Evolutionary conservation across 2,888 invertebrate species (phyloP), one percentile per base, ranked within the genome.

Genomic region (Herminia tarsipennalis): DNA sequence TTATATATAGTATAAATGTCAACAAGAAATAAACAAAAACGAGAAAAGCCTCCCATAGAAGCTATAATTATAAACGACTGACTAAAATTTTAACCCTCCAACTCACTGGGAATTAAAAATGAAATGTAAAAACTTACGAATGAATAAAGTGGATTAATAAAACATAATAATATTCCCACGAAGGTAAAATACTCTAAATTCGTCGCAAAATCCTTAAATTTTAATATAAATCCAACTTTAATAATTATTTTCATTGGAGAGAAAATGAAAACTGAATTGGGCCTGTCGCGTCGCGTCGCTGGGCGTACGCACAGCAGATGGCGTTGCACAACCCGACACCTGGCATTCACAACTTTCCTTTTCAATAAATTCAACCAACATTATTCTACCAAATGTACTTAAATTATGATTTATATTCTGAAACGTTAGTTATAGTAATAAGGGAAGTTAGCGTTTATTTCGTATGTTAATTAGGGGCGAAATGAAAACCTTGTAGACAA

Each of bases 281-380:
- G 39, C 48, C 56, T 18, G 5, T 22, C 10, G 27, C 13, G 28
- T 22, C 20, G 9, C 16, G 17, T 24, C 21, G n/a, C n/a, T n/a
- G 14, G 32, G 42, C 49, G 55, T 56, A 70, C 69, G 73, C 66
- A 70, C 70, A 68, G 62, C 78, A 78, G 76, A 67, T 77, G 76
- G 69, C 69, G 58, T 48, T 53, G 42, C 58, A 54, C n/a, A n/a
- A n/a, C n/a, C n/a, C n/a, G n/a, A n/a, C 83, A 82, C 81, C 81
- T 83, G 83, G 67, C 75, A 62, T 68, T 68, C 65, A 49, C 57
- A 78, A 83, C 79, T 83, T 83, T 83, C 79, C 81, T 78, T 82
- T 82, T 83, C 81, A 80, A 81, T 83, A 78, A 83, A 75, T 78
- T 70, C 73, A 59, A 60, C 66, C 48, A 45, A 63, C 64, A 60